These are phyloP conservation scores for Anas flavirostris DNA, from an alignment of 2,797 vertebrate genomes.

Conservation along the genomic window DNA sequence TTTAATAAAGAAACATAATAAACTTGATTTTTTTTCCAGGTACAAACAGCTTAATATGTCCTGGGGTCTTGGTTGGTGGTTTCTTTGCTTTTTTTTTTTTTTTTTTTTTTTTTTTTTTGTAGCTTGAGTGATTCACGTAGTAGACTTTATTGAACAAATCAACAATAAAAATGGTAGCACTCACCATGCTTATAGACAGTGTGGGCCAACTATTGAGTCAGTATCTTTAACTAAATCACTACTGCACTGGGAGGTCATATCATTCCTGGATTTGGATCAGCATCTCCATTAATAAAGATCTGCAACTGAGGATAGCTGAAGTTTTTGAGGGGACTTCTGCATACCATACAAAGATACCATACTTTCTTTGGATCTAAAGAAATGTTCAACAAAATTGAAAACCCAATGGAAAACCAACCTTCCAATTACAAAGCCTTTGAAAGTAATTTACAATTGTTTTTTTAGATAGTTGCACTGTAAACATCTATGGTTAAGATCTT, in stretches of 20 bases:
- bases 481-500: conserved; percentile 42
- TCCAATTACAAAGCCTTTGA: conserved; percentile 44
- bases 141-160: conserved; percentile 54
- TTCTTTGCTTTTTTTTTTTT: conserved; percentile 6
- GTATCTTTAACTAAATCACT: conserved; percentile 37
- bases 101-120: not conserved
- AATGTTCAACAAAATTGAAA: conserved; percentile 24
- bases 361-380: conserved; percentile 24
- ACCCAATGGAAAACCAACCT: conserved; percentile 43
- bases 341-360: not conserved
- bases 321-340: not conserved
- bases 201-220: conserved; percentile 39
- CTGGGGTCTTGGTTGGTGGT: too few relatives aligned
- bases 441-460: conserved; percentile 47
- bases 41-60: conserved; percentile 65
- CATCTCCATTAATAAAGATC: conserved; percentile 19
- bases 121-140: conserved; percentile 51
- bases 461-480: conserved; percentile 57
- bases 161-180: conserved; percentile 47
- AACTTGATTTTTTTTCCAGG: conserved; percentile 56
- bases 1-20: conserved; percentile 69
- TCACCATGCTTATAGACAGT: conserved; percentile 53
- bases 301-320: not conserved
- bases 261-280: not conserved
- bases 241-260: conserved; percentile 3